phyloP scores from a whole-genome alignment of 37 sponge, comb jelly and placozoan species.

The Bolinopsis microptera region DNA sequence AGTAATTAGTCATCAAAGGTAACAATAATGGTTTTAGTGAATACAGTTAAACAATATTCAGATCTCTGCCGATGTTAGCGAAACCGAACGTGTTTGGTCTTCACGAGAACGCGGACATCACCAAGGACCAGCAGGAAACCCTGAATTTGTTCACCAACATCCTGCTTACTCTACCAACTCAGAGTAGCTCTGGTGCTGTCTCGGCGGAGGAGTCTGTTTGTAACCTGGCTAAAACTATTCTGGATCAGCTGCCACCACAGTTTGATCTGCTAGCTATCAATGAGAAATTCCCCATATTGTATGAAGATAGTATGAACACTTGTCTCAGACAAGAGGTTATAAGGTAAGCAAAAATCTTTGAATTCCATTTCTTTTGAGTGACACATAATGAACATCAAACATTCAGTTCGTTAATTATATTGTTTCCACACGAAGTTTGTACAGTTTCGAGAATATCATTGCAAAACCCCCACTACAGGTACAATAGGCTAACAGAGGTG shows the following conservation, averaged over 20 bases:
- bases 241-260: slow-evolving; percentile 66
- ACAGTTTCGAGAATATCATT: no score
- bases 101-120: slow-evolving; percentile 74
- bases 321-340: slow-evolving; percentile 68
- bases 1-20: no score
- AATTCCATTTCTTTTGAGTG: no score
- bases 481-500: slow-evolving; percentile 66
- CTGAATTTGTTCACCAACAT: slow-evolving; percentile 68
- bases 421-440: no score
- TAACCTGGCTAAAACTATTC: slow-evolving; percentile 44
- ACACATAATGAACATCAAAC: background rate
- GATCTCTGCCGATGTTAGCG: slow-evolving; percentile 85
- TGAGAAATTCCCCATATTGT: slow-evolving; percentile 68
- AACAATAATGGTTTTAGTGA: no score
- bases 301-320: slow-evolving; percentile 73
- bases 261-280: slow-evolving; percentile 68
- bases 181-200: slow-evolving; percentile 39
- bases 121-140: slow-evolving; percentile 69
- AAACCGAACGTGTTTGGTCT: slow-evolving; percentile 81
- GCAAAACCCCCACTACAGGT: slow-evolving; percentile 60
- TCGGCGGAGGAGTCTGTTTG: slow-evolving; percentile 51
- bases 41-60: no score
- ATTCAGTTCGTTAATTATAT: background rate
- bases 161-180: slow-evolving; percentile 63
- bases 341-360: background rate